These are phyloP conservation scores for Xanthia togata DNA, from an alignment of 2,888 invertebrate genomes.

Conservation along the genomic window DNA sequence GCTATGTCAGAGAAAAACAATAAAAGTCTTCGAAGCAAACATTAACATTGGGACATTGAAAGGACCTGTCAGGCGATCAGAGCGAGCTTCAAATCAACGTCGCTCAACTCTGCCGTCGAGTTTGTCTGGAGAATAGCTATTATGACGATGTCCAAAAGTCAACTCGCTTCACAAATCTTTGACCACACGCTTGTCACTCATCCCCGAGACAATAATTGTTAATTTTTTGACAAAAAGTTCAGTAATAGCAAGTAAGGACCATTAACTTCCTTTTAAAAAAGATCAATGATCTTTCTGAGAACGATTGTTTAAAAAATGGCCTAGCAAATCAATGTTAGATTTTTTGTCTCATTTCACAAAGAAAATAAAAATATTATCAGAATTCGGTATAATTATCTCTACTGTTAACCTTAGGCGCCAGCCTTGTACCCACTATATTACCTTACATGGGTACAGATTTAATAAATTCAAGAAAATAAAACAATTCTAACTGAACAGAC, in stretches of 20 bases:
- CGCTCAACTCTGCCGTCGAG: constrained; percentile 65
- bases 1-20: constrained; percentile 25
- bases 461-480: not conserved
- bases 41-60: constrained; percentile 22
- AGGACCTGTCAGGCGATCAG: constrained; percentile 41
- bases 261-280: constrained; percentile 37
- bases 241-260: constrained; percentile 35
- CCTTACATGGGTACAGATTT: not conserved
- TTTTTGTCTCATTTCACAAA: not conserved
- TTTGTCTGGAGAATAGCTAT: constrained; percentile 71
- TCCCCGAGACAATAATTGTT: constrained; percentile 70
- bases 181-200: constrained; percentile 81
- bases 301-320: constrained; percentile 3
- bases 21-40: constrained; percentile 16
- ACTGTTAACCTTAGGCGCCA: not conserved
- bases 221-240: constrained; percentile 59
- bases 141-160: constrained; percentile 70
- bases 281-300: not conserved
- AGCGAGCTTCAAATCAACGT: constrained; percentile 63
- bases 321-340: constrained; percentile 1
- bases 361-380: not conserved
- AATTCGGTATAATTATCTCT: not conserved
- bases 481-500: too few species aligned
- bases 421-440: not conserved
- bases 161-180: constrained; percentile 73